Base-by-base conservation (phyloP, 2,888 invertebrate genomes). In the Hydraecia micacea region DNA sequence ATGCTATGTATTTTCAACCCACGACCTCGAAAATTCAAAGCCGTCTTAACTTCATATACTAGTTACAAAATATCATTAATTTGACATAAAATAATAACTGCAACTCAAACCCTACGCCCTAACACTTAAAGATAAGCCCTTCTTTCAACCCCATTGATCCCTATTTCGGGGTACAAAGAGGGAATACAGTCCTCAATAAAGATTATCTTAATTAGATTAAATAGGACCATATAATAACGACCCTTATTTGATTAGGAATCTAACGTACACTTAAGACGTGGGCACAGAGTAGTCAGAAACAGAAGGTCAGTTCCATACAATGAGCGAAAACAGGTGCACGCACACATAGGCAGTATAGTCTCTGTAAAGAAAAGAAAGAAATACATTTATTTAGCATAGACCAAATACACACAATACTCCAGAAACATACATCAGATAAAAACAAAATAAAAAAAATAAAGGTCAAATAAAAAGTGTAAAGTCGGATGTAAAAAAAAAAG, bases 141-240 rank as follows among this genome's bases (percentile, higher is more conserved):
- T 81, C 71, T 79, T 75, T 62, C 66, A 62, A 63, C 67, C 68
- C 71, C 60, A 80, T 85, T 85, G 78, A 78, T 79, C 73, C 75
- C 39, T 72, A 80, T 79, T 80, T 73, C 49, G 67, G 76, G 72
- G 71, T 74, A 73, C 76, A 86, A 83, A 84, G 79, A 81, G 65
- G 74, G 62, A 77, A 72, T 79, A 81, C 28, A 84, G 71, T 79
- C 80, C 80, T 77, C 68, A 79, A 88, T 89, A 87, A 85, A 88
- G 88, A 88, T 89, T 67, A 89, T 88, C 89, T 86, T 86, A 87
- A 89, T 88, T 82, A 85, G 81, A 89, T 83, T 75, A 80, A 75
- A 67, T 42, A 25, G 39, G 21, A 55, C 79, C 79, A 89, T 80
- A 77, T 74, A 81, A 83, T 80, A 80, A 75, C 77, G 89, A 75